Evolutionary conservation across 2,888 invertebrate genomes (phyloP), one percentile per base, ranked within the genome.

Genomic region (Cryptocephalus moraei): DNA sequence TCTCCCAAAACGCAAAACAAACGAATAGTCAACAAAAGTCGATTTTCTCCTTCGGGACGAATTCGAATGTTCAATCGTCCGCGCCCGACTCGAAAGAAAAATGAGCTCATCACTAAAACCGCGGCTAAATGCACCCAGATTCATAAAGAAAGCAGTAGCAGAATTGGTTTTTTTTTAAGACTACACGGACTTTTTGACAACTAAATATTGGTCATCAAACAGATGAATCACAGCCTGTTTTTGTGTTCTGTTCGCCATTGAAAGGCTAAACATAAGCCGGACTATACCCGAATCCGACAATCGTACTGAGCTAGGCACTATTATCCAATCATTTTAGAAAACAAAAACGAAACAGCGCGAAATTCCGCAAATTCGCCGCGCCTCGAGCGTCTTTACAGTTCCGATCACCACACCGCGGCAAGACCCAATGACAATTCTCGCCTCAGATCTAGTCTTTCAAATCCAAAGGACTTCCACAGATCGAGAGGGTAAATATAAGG

Each of bases 161-260:
- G 55, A 58, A 56, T 57, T 62, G 57, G 22, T 22, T 22, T 22
- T 56, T n/a, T 56, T 43, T 41, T 61, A 58, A 59, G 58, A 62
- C 62, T 63, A 65, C 52, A 64, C 61, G 62, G 61, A 63, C 64
- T 65, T 66, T 63, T 68, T 68, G 67, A 67, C 60, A 70, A 71
- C 66, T 67, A 67, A 69, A 64, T 62, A 64, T 69, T 72, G 71
- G 71, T 72, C 71, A 71, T 71, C 69, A 67, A 68, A 68, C 60
- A 64, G 70, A 69, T 69, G 70, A 72, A 72, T 73, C 73, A 73
- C 73, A 73, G 73, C 73, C 73, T 72, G 72, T 69, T 70, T 72
- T 72, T 72, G 69, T 69, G 66, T 69, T 63, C 68, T 67, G 63
- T 63, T 22, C 64, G 54, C 50, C 56, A 47, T 52, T 54, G 49